Conservation (phyloP, 2,797 vertebrate genomes). For the Podarcis lilfordi region DNA sequence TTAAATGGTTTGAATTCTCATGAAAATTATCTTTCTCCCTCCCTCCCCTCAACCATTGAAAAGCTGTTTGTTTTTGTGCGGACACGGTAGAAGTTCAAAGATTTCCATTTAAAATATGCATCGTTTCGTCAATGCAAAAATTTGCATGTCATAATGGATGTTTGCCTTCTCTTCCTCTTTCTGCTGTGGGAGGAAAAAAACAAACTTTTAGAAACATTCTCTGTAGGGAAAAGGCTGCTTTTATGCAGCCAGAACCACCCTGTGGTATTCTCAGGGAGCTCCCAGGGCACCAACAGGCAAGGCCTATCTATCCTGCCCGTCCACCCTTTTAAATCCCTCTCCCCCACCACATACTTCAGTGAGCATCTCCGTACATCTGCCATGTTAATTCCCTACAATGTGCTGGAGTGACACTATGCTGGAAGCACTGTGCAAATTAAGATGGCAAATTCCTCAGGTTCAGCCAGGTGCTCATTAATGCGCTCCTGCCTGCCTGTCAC, state of each 20-base stretch:
- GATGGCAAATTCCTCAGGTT: no score
- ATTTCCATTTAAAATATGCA: conserved; percentile 67
- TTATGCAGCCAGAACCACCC: background rate
- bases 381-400: background rate
- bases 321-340: background rate
- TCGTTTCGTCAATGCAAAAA: conserved; percentile 64
- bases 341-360: no score
- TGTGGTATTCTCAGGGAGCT: background rate
- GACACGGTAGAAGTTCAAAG: conserved; percentile 64
- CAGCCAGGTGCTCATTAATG: background rate
- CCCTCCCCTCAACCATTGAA: conserved; percentile 58
- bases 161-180: conserved; percentile 61
- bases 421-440: background rate
- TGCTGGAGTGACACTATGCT: background rate
- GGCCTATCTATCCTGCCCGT: background rate
- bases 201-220: conserved; percentile 48
- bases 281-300: background rate
- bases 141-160: conserved; percentile 62
- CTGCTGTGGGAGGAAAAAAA: background rate
- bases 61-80: conserved; percentile 63
- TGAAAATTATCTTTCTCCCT: conserved; percentile 58
- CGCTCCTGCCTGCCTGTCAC: background rate
- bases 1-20: conserved; percentile 70
- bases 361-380: background rate
- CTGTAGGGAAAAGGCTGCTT: conserved; percentile 47